Evolutionary conservation across 2,888 invertebrate species (phyloP), one percentile per base, ranked within the genome.

Genomic region (Campoplex nolae): DNA sequence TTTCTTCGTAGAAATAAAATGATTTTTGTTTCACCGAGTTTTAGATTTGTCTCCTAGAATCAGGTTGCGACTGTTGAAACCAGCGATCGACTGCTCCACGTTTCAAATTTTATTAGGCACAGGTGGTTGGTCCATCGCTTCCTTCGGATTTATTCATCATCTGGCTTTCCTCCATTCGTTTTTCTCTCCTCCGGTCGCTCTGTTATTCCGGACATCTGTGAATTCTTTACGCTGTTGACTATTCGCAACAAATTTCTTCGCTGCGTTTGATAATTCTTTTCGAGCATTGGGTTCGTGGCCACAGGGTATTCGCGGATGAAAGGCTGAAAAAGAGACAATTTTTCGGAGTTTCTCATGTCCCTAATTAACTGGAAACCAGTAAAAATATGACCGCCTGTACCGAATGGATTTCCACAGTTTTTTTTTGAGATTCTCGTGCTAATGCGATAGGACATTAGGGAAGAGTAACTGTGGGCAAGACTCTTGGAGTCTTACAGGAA

Each of bases 41-140:
- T 62, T 38, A 35, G 23, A n/a, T 38, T 4, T 28, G n/a, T 13
- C 6, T 75, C 23, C 28, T 16, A 51, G 51, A 51, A 51, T n/a
- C n/a, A 51, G 23, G 3, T 51, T 38, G 77, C 38, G 35, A 35
- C 65, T 23, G n/a, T 8, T 8, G 32, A 23, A 35, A 28, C 48
- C 45, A 8, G 45, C 28, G 16, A 75, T 75, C 32, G 58, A 45
- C 58, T 45, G 23, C 38, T 23, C 3, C 38, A 13, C 56, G 11
- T n/a, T 35, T 7, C 28, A 75, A 9, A 13, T 67, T 67, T 18
- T 23, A 51, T 51, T 65, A 32, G 13, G 16, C 51, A 65, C 76
- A 76, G 65, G 65, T 76, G 76, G 76, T 65, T 65, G 18, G 45
- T 32, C 2, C 18, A 7, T 77, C 67, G 65, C 45, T 77, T 35